phyloP scores from a whole-genome alignment of 1,140 invertebrate genomes.

The Marisa cornuarietis region DNA sequence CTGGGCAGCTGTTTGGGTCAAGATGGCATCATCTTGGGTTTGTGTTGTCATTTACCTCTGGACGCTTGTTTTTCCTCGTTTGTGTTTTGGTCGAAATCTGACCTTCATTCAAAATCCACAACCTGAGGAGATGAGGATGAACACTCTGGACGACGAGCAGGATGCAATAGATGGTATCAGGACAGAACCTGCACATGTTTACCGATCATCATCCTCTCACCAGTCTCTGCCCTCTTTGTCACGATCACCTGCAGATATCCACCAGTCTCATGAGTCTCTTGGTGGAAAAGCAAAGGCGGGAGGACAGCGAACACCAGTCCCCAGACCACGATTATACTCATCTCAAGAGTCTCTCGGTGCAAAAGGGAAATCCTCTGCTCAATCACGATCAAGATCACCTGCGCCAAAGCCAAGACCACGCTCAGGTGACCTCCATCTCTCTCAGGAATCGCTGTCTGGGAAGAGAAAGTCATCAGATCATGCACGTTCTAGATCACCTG shows the following conservation, averaged over 20 bases:
- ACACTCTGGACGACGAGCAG: conserved; percentile 22
- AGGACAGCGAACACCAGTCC: too few relatives aligned
- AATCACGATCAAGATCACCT: too few relatives aligned
- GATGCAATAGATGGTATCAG: conserved; percentile 26
- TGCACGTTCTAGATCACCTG: too few relatives aligned
- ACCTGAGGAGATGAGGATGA: conserved; percentile 1
- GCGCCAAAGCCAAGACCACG: too few relatives aligned
- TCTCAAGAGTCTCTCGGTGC: too few relatives aligned
- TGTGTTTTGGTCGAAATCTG: conserved; percentile 91
- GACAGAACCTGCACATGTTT: not conserved
- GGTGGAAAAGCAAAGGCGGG: not conserved
- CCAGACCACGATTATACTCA: too few relatives aligned
- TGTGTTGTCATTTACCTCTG: conserved; percentile 91
- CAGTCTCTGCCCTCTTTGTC: not conserved
- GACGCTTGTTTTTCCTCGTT: conserved; percentile 77
- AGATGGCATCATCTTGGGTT: conserved; percentile 96
- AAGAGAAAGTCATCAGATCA: too few relatives aligned
- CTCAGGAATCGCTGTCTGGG: too few relatives aligned
- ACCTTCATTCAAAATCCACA: conserved; percentile 36
- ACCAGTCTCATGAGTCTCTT: conserved; percentile 1
- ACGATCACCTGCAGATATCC: conserved; percentile 1
- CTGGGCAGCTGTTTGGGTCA: conserved; percentile 92
- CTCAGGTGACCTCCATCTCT: too few relatives aligned
- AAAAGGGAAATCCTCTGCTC: too few relatives aligned
- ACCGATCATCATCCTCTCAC: conserved; percentile 8